Conservation (phyloP, 2,113 vertebrate species). For the Chaenogobius annularis region DNA sequence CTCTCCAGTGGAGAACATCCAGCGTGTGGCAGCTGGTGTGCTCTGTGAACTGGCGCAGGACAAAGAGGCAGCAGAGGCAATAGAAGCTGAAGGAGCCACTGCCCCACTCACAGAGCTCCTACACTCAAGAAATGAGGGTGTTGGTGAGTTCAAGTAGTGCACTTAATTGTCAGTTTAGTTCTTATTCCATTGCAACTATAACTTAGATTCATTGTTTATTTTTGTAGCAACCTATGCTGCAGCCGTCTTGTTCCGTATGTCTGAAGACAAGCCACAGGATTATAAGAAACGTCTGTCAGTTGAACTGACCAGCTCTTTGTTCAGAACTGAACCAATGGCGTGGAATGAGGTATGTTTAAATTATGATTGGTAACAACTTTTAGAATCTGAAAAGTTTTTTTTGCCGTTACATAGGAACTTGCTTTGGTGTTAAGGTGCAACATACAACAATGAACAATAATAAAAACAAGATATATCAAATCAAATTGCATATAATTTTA, state of each 20-base stretch:
- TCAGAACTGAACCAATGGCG: conserved; percentile 96
- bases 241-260: conserved; percentile 98
- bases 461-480: too few species aligned
- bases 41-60: conserved; percentile 98
- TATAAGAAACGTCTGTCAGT: conserved; percentile 98
- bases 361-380: neutral
- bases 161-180: neutral
- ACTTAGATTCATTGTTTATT: neutral
- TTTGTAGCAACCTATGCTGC: conserved; percentile 93
- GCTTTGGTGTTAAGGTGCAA: too few species aligned
- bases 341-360: conserved; percentile 90
- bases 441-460: too few species aligned
- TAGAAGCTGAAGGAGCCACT: conserved; percentile 96
- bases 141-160: conserved; percentile 78
- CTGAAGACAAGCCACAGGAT: conserved; percentile 98
- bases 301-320: conserved; percentile 96
- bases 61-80: conserved; percentile 97
- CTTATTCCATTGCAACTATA: neutral
- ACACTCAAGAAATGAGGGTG: conserved; percentile 97
- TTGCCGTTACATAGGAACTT: too few species aligned
- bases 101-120: conserved; percentile 95
- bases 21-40: conserved; percentile 96
- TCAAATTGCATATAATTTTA: too few species aligned
- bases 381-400: too few species aligned
- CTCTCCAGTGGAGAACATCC: conserved; percentile 98